Evolutionary conservation across 2,113 vertebrate species (phyloP).

Genomic region (Falco punctatus): DNA sequence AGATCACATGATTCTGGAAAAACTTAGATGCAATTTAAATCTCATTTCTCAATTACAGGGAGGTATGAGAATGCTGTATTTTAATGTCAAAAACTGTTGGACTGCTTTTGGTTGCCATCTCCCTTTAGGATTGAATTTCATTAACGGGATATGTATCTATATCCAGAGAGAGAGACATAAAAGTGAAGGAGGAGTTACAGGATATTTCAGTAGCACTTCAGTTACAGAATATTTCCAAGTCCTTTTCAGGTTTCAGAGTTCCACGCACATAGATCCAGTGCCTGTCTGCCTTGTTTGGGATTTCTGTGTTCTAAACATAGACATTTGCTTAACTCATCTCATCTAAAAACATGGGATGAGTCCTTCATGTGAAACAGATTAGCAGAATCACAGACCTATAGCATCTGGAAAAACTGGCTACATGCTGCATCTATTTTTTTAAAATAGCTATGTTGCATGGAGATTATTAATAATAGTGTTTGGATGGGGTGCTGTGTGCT

Average conservation of each 20-base stretch:
- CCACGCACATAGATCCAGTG: not conserved
- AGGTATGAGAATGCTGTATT: not conserved
- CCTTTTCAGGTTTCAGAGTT: constrained; percentile 1
- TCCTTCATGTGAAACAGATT: not conserved
- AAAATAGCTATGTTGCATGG: not conserved
- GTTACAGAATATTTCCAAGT: constrained; percentile 8
- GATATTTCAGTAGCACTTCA: not conserved
- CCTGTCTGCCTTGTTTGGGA: not conserved
- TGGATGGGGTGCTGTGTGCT: not conserved
- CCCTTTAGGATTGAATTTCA: constrained; percentile 13
- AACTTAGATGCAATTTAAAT: not conserved
- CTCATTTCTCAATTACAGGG: not conserved
- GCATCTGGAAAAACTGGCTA: not conserved
- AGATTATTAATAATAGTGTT: not conserved
- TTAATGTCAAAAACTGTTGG: constrained; percentile 30
- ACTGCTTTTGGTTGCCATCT: constrained; percentile 16
- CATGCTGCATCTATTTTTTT: not conserved
- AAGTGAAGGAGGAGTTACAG: not conserved
- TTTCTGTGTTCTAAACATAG: constrained; percentile 1
- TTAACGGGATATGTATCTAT: not conserved
- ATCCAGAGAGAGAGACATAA: not conserved
- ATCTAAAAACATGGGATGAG: not conserved
- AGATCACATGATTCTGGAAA: not conserved
- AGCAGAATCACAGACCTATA: not conserved
- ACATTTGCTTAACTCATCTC: constrained; percentile 19